Percentiles rank a stretch among this genome's conserved stretches.
Conservation (phyloP, 2,797 vertebrate genomes). For the Protonibea diacanthus region DNA sequence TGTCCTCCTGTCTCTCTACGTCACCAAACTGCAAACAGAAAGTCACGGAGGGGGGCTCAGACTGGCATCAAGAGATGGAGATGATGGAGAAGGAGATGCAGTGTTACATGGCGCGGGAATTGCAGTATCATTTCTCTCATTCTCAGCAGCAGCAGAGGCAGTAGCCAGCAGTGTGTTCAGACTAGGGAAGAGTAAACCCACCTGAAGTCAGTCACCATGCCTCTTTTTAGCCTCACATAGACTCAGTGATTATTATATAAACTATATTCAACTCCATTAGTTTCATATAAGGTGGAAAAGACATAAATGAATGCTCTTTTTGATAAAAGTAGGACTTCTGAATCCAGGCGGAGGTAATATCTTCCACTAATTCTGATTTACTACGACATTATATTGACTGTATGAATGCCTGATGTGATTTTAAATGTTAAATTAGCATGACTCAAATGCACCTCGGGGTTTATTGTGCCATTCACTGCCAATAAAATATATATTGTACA, state of each 20-base stretch:
- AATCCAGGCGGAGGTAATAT: conserved; percentile 22
- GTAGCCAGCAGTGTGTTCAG: conserved; percentile 17
- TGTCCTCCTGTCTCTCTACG: conserved; percentile 78
- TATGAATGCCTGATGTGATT: conserved; percentile 17
- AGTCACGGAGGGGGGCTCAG: conserved; percentile 66
- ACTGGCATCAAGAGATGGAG: conserved; percentile 71
- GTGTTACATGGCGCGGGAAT: conserved; percentile 64
- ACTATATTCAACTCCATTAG: neutral
- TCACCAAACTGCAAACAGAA: conserved; percentile 84
- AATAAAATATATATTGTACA: conserved; percentile 34
- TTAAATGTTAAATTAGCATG: conserved; percentile 30
- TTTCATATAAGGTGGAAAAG: neutral
- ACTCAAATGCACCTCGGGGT: conserved; percentile 31
- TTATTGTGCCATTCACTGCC: conserved; percentile 37
- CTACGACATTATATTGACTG: neutral
- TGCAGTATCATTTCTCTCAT: conserved; percentile 65
- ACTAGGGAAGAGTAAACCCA: conserved; percentile 9
- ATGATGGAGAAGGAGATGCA: conserved; percentile 78
- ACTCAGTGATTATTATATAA: neutral
- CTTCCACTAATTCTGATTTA: conserved; percentile 27
- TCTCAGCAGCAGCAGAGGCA: conserved; percentile 56
- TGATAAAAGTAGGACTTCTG: neutral
- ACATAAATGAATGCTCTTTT: neutral
- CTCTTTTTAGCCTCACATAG: neutral
- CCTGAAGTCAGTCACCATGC: conserved; percentile 27